phyloP scores from a whole-genome alignment of 2,797 vertebrate species.

The Choloepus didactylus region DNA sequence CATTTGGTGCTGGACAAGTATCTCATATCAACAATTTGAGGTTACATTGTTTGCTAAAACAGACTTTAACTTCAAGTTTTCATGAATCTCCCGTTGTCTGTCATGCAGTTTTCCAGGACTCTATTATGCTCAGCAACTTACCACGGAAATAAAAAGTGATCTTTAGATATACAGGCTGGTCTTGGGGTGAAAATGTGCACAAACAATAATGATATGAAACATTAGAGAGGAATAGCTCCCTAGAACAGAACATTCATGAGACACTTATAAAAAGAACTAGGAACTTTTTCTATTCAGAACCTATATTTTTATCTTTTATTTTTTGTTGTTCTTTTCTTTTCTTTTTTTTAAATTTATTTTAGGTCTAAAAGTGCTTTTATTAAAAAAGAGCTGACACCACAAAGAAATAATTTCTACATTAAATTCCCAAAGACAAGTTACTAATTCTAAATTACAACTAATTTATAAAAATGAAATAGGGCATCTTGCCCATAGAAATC shows the following conservation, averaged over 20 bases:
- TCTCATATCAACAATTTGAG: not conserved
- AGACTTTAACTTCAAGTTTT: constrained; percentile 30
- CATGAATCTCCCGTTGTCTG: not conserved
- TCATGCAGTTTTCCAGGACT: not conserved
- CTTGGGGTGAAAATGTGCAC: not conserved
- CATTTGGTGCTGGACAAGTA: not conserved
- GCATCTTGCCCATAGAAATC: not conserved
- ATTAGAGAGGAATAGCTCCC: constrained; percentile 15
- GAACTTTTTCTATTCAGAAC: constrained; percentile 30
- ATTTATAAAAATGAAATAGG: constrained; percentile 48
- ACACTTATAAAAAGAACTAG: constrained; percentile 57
- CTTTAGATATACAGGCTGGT: not conserved
- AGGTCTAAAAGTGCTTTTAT: not conserved
- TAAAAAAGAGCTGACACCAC: constrained; percentile 19
- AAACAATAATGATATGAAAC: not conserved
- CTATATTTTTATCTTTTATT: no score
- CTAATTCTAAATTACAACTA: not conserved
- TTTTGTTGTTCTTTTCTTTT: no score
- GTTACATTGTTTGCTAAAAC: constrained; percentile 58
- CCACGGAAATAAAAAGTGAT: not conserved
- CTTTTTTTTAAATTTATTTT: no score
- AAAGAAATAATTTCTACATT: not conserved
- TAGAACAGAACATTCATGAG: not conserved
- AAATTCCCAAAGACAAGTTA: constrained; percentile 13
- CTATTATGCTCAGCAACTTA: not conserved